Evolutionary conservation across 2,888 invertebrate genomes (phyloP), one percentile per base, ranked within the genome.

Genomic region (Epinotia nisella): DNA sequence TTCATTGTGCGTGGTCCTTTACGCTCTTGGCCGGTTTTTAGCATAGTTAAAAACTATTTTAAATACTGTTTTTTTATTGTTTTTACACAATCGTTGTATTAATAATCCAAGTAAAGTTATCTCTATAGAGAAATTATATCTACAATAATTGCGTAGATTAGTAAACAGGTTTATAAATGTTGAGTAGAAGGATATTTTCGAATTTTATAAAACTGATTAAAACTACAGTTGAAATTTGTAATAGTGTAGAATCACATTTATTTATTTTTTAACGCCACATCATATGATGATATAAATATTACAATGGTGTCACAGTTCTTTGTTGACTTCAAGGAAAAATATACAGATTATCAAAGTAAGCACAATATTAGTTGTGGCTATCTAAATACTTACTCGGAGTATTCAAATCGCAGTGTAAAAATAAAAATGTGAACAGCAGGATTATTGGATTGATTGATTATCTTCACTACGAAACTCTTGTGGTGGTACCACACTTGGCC

Each of bases 221-320:
- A 61, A 61, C 61, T 45, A 45, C 61, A 61, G 15, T 15, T 21
- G 10, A 21, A 21, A 45, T 45, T 19, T 60, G 19, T 13, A 61
- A 15, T 11, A 9, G 7, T 41, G 19, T 61, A 21, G 9, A 61
- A 21, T 21, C 13, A 61, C 19, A 61, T 61, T 61, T 61, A 61
- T 61, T 61, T 0, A 0, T 41, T 5, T 60, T 60, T 61, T 7
- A 45, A 61, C 4, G 45, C 4, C 9, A 61, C 21, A 45, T 45
- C 59, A 60, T 10, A 15, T 9, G 21, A 21, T 61, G 15, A 61
- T 9, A 61, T 21, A 41, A 60, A 39, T 3, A 56, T 35, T 35
- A 24, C 9, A 7, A 29, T 29, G 4, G 1, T 13, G 11, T 19
- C 11, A 59, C 2, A 39, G 17, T 39, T 60, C 19, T 60, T 1